Conservation (phyloP, 2,113 vertebrate genomes). For the Mesembrinibis cayennensis region DNA sequence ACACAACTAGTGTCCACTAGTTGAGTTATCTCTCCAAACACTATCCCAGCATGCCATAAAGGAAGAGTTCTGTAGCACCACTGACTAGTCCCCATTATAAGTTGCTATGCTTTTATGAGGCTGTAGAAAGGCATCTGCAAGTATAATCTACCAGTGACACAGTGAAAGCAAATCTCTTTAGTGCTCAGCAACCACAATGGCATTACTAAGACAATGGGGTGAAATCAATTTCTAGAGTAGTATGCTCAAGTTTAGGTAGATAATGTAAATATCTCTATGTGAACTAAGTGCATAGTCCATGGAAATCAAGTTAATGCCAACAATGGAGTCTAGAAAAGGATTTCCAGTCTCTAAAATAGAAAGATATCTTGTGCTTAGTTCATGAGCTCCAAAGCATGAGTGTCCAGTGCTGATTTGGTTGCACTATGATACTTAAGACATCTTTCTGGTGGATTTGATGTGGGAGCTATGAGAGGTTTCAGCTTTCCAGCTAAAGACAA, state of each 20-base stretch:
- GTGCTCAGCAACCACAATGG: not conserved
- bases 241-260: not conserved
- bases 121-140: not conserved
- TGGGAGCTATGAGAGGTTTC: not conserved
- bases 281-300: not conserved
- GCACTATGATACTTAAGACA: not conserved
- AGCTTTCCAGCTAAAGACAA: not conserved
- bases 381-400: not conserved
- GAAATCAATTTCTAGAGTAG: not conserved
- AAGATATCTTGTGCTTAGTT: not conserved
- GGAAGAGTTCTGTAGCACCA: not conserved
- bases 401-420: not conserved
- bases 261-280: not conserved
- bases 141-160: not conserved
- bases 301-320: not conserved
- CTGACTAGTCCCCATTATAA: not conserved
- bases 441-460: not conserved
- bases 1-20: not conserved
- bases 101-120: not conserved
- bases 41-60: rapidly evolving
- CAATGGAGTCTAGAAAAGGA: not conserved
- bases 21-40: not conserved
- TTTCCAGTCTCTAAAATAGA: not conserved
- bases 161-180: not conserved
- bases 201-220: not conserved